These are phyloP conservation scores for Hecatera dysodea DNA, from an alignment of 2,888 invertebrate genomes.

Conservation along the genomic window DNA sequence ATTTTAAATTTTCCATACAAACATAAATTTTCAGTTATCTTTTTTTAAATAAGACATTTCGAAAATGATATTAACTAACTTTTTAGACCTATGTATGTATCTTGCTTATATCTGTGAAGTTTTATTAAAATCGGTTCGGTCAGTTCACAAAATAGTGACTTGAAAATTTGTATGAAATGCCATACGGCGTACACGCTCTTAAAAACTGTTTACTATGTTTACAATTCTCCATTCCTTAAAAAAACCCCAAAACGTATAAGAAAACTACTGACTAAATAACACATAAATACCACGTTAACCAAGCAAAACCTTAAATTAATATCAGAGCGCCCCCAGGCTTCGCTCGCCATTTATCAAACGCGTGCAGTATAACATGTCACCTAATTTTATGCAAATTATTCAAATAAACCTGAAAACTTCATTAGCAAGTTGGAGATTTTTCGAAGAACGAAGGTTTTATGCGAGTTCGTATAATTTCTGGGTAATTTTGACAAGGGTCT, in stretches of 20 bases:
- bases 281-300: constrained; percentile 9
- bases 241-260: not conserved
- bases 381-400: constrained; percentile 67
- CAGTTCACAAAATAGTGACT: too few species aligned
- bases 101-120: too few species aligned
- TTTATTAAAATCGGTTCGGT: too few species aligned
- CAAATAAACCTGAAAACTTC: constrained; percentile 46
- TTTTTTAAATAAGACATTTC: too few species aligned
- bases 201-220: too few species aligned
- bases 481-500: constrained; percentile 34
- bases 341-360: constrained; percentile 57
- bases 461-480: constrained; percentile 36
- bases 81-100: too few species aligned
- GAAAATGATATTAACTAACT: too few species aligned
- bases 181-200: too few species aligned
- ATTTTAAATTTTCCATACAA: too few species aligned
- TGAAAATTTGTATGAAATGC: too few species aligned
- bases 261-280: constrained; percentile 9
- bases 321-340: constrained; percentile 46
- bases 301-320: constrained; percentile 58
- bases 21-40: too few species aligned
- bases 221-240: too few species aligned
- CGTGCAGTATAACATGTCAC: constrained; percentile 50
- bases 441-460: constrained; percentile 30
- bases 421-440: constrained; percentile 56